Percentiles rank a stretch among this genome's conserved stretches.
phyloP scores from a whole-genome alignment of 2,113 vertebrate genomes.

The Hypomesus transpacificus region DNA sequence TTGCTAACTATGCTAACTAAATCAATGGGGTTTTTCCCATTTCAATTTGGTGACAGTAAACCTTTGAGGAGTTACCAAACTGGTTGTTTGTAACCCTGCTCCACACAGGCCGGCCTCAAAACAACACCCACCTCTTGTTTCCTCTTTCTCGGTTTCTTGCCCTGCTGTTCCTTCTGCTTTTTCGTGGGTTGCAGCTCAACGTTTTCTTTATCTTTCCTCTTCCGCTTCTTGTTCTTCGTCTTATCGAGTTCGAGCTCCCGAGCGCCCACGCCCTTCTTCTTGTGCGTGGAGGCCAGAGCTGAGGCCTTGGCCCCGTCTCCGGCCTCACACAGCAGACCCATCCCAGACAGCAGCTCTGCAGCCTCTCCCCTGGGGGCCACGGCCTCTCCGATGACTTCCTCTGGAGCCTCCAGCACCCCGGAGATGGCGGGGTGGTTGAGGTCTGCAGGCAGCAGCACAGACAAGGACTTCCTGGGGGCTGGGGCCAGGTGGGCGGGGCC shows the following conservation, averaged over 20 bases:
- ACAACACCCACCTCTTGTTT: constrained; percentile 61
- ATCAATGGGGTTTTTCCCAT: no score
- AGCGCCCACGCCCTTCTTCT: constrained; percentile 59
- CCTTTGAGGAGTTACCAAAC: no score
- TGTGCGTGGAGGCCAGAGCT: constrained; percentile 40
- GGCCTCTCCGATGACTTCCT: constrained; percentile 75
- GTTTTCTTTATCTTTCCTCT: constrained; percentile 71
- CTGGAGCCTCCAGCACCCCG: constrained; percentile 72
- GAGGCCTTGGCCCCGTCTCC: constrained; percentile 37
- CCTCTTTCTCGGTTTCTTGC: constrained; percentile 67
- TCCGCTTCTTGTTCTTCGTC: constrained; percentile 63
- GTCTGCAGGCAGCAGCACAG: constrained; percentile 65
- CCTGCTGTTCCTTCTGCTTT: constrained; percentile 61
- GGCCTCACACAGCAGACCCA: constrained; percentile 52
- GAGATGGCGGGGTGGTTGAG: constrained; percentile 67
- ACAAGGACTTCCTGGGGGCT: constrained; percentile 48
- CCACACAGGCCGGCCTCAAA: neutral
- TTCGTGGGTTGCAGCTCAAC: constrained; percentile 54
- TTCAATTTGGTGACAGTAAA: no score
- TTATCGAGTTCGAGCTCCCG: constrained; percentile 53
- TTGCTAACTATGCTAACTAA: no score
- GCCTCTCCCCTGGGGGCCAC: constrained; percentile 47
- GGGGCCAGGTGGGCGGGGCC: constrained; percentile 52
- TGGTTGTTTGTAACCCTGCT: no score
- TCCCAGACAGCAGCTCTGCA: constrained; percentile 48